phyloP scores from a whole-genome alignment of 2,888 invertebrate species.

The Watsonalla binaria region DNA sequence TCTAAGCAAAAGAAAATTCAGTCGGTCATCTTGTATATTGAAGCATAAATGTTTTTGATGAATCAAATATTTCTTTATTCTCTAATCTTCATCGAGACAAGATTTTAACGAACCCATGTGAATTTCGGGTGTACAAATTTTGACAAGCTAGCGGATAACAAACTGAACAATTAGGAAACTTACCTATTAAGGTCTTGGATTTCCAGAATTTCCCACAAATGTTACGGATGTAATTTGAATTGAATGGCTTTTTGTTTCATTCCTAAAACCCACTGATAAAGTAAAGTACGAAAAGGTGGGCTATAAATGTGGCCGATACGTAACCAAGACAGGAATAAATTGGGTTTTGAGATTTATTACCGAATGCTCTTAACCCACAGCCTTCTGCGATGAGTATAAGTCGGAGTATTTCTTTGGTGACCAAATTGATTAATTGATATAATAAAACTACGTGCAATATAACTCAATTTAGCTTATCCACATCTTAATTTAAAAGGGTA shows the following conservation, averaged over 20 bases:
- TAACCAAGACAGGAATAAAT: slow-evolving; percentile 66
- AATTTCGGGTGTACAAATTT: too few species aligned
- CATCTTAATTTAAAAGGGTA: background rate
- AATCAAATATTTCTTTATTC: too few species aligned
- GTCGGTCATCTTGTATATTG: too few species aligned
- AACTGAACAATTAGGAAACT: slow-evolving; percentile 12
- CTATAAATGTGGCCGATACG: slow-evolving; percentile 58
- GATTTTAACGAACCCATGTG: too few species aligned
- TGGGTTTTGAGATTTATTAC: slow-evolving; percentile 69
- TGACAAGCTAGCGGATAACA: background rate
- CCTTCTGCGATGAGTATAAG: slow-evolving; percentile 40
- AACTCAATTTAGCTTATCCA: background rate
- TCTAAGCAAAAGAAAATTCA: too few species aligned
- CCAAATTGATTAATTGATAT: slow-evolving; percentile 5
- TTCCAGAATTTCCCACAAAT: slow-evolving; percentile 33
- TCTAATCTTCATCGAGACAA: too few species aligned
- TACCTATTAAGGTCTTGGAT: slow-evolving; percentile 14
- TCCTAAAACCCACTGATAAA: slow-evolving; percentile 51
- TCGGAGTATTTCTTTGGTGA: slow-evolving; percentile 43
- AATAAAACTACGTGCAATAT: background rate
- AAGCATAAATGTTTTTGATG: too few species aligned
- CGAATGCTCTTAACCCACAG: slow-evolving; percentile 71
- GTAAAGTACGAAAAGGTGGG: slow-evolving; percentile 57
- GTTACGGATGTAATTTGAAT: slow-evolving; percentile 51
- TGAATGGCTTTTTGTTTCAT: slow-evolving; percentile 57